Base-by-base conservation (phyloP, 2,113 vertebrate species). In the Craseonycteris thonglongyai region DNA sequence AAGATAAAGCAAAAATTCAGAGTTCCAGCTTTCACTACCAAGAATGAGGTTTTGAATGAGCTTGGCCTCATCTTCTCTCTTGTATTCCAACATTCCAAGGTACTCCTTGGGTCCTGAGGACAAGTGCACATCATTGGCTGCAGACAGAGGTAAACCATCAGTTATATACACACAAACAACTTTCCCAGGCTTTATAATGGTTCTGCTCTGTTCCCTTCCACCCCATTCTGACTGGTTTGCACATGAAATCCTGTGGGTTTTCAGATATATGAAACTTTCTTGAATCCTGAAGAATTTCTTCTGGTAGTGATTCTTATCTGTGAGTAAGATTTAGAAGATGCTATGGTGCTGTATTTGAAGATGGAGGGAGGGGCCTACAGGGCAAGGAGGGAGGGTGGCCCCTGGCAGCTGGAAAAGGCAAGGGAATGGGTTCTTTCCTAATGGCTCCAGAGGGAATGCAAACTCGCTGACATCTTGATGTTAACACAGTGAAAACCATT, bases 1-100 rank as follows among this genome's bases (percentile, higher is more conserved):
- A 40, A 80, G 59, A 42, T 7, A 93, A 24, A 66, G 81, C 33
- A 35, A 65, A 84, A 76, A 59, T 45, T 0, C 21, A 47, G 94
- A 88, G 49, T 63, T 56, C 45, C 16, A 58, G 49, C 21, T 63
- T 89, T 71, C 68, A 78, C 35, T 99, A 99, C 99, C 99, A 0
- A 99, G 98, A 93, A 99, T 99, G 81, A 99, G 98, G 95, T 98
- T 99, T 61, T 98, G 98, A 96, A 99, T 97, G 56, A 99, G 99
- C 93, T 96, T 98, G 91, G 98, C 95, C 97, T 99, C 99, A 0
- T 99, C 99, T 66, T 99, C 99, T 86, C 96, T 98, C 95, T 97
- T 99, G 98, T 99, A 99, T 90, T 99, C 99, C 98, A 99, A 97
- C 99, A 99, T 99, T 91, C 99, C 99, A 12, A 99, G 95, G 95